These are phyloP conservation scores for Pantelozetes paolii DNA, from an alignment of 2,888 invertebrate genomes.

Conservation along the genomic window DNA sequence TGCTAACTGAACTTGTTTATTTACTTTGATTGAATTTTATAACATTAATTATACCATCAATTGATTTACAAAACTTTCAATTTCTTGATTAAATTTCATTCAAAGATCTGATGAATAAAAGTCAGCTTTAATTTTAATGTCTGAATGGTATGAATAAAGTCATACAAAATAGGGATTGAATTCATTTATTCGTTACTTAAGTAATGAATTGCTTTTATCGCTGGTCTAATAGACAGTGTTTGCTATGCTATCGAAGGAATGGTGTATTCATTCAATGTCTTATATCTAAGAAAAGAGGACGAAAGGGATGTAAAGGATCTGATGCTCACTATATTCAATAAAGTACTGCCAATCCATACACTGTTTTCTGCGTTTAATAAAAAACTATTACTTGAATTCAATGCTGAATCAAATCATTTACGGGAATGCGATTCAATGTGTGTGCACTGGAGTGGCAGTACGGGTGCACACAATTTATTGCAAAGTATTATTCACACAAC, in stretches of 20 bases:
- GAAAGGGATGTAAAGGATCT: neutral
- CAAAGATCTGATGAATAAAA: too few relatives aligned
- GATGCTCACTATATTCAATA: neutral
- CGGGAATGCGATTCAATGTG: conserved; percentile 6
- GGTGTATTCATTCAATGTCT: neutral
- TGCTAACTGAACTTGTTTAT: too few relatives aligned
- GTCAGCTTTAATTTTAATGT: too few relatives aligned
- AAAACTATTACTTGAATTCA: conserved; percentile 15
- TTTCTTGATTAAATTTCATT: too few relatives aligned
- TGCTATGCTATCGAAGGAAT: neutral
- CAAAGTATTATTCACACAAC: neutral
- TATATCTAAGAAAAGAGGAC: neutral
- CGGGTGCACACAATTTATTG: conserved; percentile 6
- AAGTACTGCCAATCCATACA: neutral
- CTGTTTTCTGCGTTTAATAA: neutral
- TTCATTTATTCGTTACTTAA: neutral
- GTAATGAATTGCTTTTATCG: neutral
- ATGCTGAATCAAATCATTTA: conserved; percentile 2
- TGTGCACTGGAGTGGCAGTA: conserved; percentile 7
- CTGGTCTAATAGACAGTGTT: too few relatives aligned
- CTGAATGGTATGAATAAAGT: too few relatives aligned
- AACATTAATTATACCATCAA: too few relatives aligned
- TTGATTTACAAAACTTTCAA: too few relatives aligned
- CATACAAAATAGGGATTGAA: too few relatives aligned
- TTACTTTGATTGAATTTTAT: too few relatives aligned